These are phyloP conservation scores for Hirtodrosophila cameraria DNA, from an alignment of 2,888 invertebrate species.

Conservation along the genomic window DNA sequence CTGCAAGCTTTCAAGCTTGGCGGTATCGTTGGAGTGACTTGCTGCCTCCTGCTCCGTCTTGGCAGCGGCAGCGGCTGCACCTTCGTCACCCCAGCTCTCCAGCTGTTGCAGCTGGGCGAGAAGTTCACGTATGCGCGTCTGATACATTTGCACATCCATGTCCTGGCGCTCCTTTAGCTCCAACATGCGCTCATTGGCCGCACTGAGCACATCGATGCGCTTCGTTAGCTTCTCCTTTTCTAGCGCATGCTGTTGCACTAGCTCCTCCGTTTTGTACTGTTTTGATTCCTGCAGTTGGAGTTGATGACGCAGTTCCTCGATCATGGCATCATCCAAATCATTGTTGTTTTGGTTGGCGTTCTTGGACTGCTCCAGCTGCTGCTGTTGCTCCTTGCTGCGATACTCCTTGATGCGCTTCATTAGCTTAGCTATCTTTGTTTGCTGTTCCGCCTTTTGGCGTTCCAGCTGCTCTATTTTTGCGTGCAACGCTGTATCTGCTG, in stretches of 20 bases:
- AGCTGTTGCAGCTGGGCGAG: conserved; percentile 87
- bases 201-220: conserved; percentile 89
- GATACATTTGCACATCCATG: conserved; percentile 89
- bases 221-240: conserved; percentile 90
- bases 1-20: conserved; percentile 85
- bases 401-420: conserved; percentile 93
- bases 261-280: conserved; percentile 86
- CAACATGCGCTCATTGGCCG: conserved; percentile 90
- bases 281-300: conserved; percentile 88
- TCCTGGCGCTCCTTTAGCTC: conserved; percentile 94
- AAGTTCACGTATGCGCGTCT: conserved; percentile 89
- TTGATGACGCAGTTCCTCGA: conserved; percentile 91
- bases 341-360: conserved; percentile 13
- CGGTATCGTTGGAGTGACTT: background rate
- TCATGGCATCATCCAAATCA: conserved; percentile 90
- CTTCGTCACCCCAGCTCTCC: conserved; percentile 84
- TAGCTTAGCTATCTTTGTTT: conserved; percentile 90
- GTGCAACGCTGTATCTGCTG: conserved; percentile 19
- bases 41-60: conserved; percentile 4
- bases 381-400: conserved; percentile 85
- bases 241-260: conserved; percentile 86
- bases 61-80: background rate
- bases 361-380: conserved; percentile 8
- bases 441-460: conserved; percentile 87
- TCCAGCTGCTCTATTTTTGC: conserved; percentile 86